Base-by-base conservation (phyloP, 2,888 invertebrate genomes). In the Yponomeuta malinellus region DNA sequence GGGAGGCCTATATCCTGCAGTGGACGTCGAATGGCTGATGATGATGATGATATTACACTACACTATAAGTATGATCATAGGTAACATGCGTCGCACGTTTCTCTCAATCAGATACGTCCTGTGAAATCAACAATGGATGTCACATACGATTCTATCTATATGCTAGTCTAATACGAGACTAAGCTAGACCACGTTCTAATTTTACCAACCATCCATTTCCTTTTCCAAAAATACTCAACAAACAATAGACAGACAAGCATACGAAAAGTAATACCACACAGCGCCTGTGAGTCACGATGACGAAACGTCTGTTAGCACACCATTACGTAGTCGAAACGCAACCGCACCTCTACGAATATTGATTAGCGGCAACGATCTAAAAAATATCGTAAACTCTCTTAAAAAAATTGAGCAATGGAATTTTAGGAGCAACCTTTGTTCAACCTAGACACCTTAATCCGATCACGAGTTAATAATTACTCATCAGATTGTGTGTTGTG, bases 381-480 rank as follows among this genome's bases (percentile, higher is more conserved):
- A 43, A 43, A 43, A 4, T n/a, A 37, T 43, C n/a, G 37, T 37
- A 43, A 43, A 43, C 43, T 43, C 43, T 43, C 43, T 43, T 43
- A 43, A 43, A 43, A 43, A 43, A 43, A 8, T 43, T 43, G 73
- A 70, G 75, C 74, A 73, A 74, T 72, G 73, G 72, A 77, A 75
- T 78, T 79, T 77, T 78, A 80, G 43, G 67, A 37, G 37, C 15
- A 8, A n/a, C 6, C 23, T 12, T 81, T 82, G 83, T 81, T 81
- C 70, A 76, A 77, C 78, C 75, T 78, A 76, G 77, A 79, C 75
- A 77, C 76, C 72, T 75, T 78, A 76, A 78, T 75, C 73, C 72
- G 75, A 78, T 79, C 77, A 79, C 77, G 73, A 74, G 73, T 74
- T 68, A 73, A 69, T 12, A 72, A 78, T 79, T 69, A 68, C 37